Conservation (phyloP, 1,140 invertebrate genomes). For the Nasonia vitripennis region DNA sequence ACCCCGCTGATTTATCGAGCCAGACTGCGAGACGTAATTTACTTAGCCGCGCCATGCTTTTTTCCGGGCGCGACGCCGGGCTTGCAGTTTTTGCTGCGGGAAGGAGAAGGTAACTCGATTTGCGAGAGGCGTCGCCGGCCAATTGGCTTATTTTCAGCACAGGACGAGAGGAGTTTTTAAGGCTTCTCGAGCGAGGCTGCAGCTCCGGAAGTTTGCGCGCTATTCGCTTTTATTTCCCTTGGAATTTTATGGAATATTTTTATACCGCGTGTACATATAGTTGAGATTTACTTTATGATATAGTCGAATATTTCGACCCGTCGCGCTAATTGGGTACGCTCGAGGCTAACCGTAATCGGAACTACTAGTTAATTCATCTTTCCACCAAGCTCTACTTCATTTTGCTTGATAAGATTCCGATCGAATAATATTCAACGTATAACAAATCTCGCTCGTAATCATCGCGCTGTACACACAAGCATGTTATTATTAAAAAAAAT, state of each 20-base stretch:
- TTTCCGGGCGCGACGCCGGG: too few relatives aligned
- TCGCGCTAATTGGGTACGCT: too few relatives aligned
- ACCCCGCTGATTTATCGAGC: not conserved
- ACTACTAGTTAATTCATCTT: not conserved
- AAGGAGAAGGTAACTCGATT: not conserved
- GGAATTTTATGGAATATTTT: too few relatives aligned
- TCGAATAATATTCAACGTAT: not conserved
- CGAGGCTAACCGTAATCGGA: not conserved
- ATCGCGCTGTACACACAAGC: not conserved
- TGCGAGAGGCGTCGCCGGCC: not conserved
- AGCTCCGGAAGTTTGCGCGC: too few relatives aligned
- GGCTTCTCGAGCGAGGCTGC: not conserved
- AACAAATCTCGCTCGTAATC: too few relatives aligned
- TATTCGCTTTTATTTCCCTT: too few relatives aligned
- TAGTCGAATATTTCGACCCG: too few relatives aligned
- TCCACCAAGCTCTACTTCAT: not conserved
- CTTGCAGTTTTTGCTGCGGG: not conserved
- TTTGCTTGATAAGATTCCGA: not conserved
- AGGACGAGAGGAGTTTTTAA: not conserved
- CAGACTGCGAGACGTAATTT: not conserved
- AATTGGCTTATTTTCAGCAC: slow-evolving; percentile 5
- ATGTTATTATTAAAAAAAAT: not conserved
- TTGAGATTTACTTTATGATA: too few relatives aligned
- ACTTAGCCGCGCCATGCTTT: not conserved
- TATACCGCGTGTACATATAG: too few relatives aligned